Percentiles rank a stretch among this genome's conserved stretches.
Conservation (phyloP, 2,797 vertebrate genomes). For the Rhincodon typus region DNA sequence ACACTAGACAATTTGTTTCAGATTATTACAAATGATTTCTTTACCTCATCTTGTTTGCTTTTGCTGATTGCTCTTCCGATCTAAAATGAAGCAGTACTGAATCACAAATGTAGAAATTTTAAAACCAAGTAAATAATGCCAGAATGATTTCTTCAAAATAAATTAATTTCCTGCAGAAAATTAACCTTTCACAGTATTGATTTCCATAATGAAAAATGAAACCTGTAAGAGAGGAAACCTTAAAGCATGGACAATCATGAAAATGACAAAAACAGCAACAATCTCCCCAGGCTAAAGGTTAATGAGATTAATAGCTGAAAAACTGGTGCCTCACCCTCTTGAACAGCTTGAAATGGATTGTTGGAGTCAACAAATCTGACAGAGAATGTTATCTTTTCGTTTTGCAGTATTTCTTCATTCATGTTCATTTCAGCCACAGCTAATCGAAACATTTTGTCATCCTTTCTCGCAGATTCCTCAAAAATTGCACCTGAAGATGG, state of each 20-base stretch:
- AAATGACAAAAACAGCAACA: not conserved
- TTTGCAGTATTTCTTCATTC: slow-evolving; percentile 36
- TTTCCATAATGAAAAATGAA: not conserved
- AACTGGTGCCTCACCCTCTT: slow-evolving; percentile 7
- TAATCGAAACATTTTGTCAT: slow-evolving; percentile 37
- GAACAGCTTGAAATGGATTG: slow-evolving; percentile 36
- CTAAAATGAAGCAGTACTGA: not conserved
- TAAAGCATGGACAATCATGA: not conserved
- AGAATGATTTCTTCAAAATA: not conserved
- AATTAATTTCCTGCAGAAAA: not conserved
- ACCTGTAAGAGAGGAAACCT: not conserved
- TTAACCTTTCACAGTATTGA: not conserved
- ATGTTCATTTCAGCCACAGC: slow-evolving; percentile 30
- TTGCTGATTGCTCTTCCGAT: too few relatives aligned
- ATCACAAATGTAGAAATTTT: not conserved
- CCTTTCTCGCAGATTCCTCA: slow-evolving; percentile 31
- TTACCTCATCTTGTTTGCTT: not conserved
- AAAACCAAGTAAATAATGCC: not conserved
- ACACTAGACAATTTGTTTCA: not conserved
- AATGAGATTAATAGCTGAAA: slow-evolving; percentile 9
- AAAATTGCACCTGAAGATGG: slow-evolving; percentile 28
- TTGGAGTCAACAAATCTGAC: slow-evolving; percentile 35
- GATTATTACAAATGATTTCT: not conserved
- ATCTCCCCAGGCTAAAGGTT: not conserved
- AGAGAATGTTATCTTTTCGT: slow-evolving; percentile 35